These are phyloP conservation scores for Macroteleia sp. DNA, from an alignment of 2,888 invertebrate genomes.

Conservation along the genomic window DNA sequence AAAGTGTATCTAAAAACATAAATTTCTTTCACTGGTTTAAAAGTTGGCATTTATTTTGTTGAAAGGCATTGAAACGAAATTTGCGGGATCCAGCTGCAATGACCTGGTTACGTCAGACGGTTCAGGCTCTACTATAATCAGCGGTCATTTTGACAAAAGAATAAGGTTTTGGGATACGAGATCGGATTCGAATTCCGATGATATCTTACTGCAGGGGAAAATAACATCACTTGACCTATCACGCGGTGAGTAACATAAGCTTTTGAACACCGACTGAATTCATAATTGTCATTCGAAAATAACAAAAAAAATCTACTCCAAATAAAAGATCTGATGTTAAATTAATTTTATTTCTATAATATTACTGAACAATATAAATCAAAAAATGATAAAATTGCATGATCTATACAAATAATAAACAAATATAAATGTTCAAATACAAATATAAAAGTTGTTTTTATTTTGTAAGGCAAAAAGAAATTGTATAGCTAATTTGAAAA, in stretches of 20 bases:
- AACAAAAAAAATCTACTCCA: no score
- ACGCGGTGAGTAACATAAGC: constrained; percentile 87
- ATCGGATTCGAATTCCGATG: constrained; percentile 92
- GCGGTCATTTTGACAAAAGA: constrained; percentile 98
- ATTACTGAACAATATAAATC: no score
- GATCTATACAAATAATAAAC: no score
- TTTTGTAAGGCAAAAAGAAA: no score
- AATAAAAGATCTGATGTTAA: neutral
- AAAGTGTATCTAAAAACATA: no score
- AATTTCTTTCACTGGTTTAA: no score
- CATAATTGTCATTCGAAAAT: constrained; percentile 26
- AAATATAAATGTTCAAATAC: no score
- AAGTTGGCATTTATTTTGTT: no score
- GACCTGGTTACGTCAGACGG: constrained; percentile 96
- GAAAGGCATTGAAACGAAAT: constrained; percentile 94
- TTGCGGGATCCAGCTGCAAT: constrained; percentile 98
- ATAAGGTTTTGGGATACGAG: constrained; percentile 99
- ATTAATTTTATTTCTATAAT: neutral
- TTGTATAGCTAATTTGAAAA: no score
- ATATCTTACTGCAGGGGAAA: constrained; percentile 95
- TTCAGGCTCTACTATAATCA: constrained; percentile 94
- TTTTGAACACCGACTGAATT: constrained; percentile 26
- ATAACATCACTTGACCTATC: constrained; percentile 97
- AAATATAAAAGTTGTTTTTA: no score
- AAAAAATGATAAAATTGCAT: no score